Conservation (phyloP, 2,888 invertebrate species). For the Mythimna loreyi region DNA sequence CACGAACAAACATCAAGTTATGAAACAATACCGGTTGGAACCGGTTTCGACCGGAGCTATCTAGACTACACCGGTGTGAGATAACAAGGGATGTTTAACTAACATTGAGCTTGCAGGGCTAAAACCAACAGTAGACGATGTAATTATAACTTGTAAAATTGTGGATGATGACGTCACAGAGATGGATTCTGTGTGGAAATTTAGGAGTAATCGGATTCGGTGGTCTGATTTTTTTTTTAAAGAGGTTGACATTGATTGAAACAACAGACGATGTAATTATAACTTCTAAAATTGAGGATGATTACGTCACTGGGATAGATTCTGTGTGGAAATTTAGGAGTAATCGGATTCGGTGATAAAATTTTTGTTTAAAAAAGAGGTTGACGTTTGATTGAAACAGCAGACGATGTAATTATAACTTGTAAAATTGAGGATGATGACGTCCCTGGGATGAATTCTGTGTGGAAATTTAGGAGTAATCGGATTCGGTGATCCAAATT, state of each 20-base stretch:
- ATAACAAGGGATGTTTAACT: slow-evolving; percentile 66
- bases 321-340: too few species aligned
- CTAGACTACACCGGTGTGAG: slow-evolving; percentile 63
- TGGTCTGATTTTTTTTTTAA: too few species aligned
- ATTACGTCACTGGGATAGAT: too few species aligned
- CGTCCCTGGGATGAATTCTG: slow-evolving; percentile 10
- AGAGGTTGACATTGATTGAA: too few species aligned
- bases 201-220: background rate
- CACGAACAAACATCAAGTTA: slow-evolving; percentile 62
- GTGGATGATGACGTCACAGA: slow-evolving; percentile 35
- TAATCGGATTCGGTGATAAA: too few species aligned
- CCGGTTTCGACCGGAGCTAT: slow-evolving; percentile 60
- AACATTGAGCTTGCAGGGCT: slow-evolving; percentile 59
- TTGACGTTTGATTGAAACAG: too few species aligned
- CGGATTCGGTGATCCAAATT: too few species aligned
- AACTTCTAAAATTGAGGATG: too few species aligned
- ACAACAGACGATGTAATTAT: too few species aligned
- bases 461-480: slow-evolving; percentile 8
- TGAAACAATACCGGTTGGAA: slow-evolving; percentile 58
- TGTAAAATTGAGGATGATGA: slow-evolving; percentile 40
- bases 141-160: slow-evolving; percentile 57
- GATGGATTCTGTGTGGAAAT: slow-evolving; percentile 4
- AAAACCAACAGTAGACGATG: slow-evolving; percentile 51
- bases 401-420: slow-evolving; percentile 57
- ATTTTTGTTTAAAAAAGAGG: too few species aligned